Base-by-base conservation (phyloP, 35 echinoderm and acorn worm genomes). In the Anneissia japonica region DNA sequence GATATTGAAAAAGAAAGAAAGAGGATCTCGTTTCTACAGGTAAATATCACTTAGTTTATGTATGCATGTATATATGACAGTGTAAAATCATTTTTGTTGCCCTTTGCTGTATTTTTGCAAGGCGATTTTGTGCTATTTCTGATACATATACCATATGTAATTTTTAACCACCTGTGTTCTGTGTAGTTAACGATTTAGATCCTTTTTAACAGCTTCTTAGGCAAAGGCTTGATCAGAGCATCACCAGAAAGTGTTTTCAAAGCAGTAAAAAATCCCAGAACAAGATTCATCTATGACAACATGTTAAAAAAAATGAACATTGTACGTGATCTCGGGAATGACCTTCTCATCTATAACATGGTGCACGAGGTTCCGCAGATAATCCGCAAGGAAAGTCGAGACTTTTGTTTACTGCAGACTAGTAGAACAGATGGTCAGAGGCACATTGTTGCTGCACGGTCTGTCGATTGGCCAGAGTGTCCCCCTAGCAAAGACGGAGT, bases 271-370 rank as follows among this genome's bases (percentile, higher is more conserved):
- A 97, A 97, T 82, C 94, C 94, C n/a, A 45, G 90, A 40, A 97
- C 94, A 14, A 36, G 94, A 28, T 97, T 97, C 39, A 97, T 88
- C 17, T 97, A 92, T 87, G 94, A 97, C 87, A 97, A 92, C 74
- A 97, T 97, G 94, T 43, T 97, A 14, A 97, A 97, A 46, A 77
- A 87, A 87, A 12, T 87, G 4, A 77, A 87, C 36, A 87, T 87
- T 87, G 85, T 87, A n/a, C 77, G 85, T 34, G 40, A 77, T 19
- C 39, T 87, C 34, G n/a, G 37, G 0, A 39, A 39, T 43, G 40
- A 39, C 29, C 39, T 30, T 90, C 40, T 85, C 40, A 35, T 38
- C 92, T 91, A 87, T 36, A 87, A 90, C 74, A 84, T 86, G 79
- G 82, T 90, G 26, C 94, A 97, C 90, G 94, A 97, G 56, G 90